Evolutionary conservation across 2,888 invertebrate species (phyloP), one percentile per base, ranked within the genome.

Genomic region (Agrochola circellaris): DNA sequence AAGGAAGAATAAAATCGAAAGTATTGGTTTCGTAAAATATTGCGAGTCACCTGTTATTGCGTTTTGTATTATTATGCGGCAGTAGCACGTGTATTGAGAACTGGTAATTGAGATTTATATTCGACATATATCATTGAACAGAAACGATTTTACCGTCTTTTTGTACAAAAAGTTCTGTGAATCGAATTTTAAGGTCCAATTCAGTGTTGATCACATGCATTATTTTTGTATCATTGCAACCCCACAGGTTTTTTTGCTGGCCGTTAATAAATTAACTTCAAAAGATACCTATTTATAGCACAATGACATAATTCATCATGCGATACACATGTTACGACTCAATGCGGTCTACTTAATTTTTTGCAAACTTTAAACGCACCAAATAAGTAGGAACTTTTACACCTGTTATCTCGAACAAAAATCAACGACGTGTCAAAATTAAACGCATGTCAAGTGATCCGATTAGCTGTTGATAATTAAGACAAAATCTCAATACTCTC

Each of bases 1-100:
- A 56, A 80, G 86, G 88, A 87, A 88, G 66, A 65, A 34, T 54
- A 61, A 54, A 61, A 80, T 70, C 67, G 86, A 87, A 88, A 83
- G 87, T 81, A 77, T 74, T 51, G 71, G 30, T 79, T 56, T 75
- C 17, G n/a, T 69, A 75, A 77, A 80, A 77, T 73, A 77, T 70
- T n/a, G 38, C 77, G 51, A 71, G 61, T 61, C 56, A 38, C 64
- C 42, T 42, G 58, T 64, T 72, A 17, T 26, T 60, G 51, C 51
- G 26, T 20, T 67, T 67, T 74, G 61, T 60, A 76, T 73, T 76
- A 64, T 74, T 68, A 73, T 76, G 71, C 69, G 51, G 34, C 45
- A 65, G 30, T 26, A 51, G 17, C 64, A 77, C 75, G 58, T 66
- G 8, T 17, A 17, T 45, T 45, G 45, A 15, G 15, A 45, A 51